These are phyloP conservation scores for Nestor notabilis DNA, from an alignment of 2,113 vertebrate genomes.

Conservation along the genomic window DNA sequence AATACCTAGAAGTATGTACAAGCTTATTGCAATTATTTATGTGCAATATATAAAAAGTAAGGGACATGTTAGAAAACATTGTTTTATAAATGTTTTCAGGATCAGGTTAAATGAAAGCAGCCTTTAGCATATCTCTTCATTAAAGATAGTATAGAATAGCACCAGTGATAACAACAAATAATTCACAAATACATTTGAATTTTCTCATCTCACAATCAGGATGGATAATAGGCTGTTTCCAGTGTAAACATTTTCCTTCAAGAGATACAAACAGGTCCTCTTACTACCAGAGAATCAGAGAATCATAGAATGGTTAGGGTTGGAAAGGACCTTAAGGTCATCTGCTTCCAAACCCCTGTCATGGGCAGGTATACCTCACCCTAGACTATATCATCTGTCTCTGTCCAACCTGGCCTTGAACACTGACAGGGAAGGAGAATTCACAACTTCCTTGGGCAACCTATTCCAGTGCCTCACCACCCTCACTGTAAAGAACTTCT, in stretches of 20 bases:
- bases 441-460: not conserved
- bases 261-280: not conserved
- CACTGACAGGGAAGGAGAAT: not conserved
- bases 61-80: not conserved
- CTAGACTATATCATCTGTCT: not conserved
- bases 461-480: not conserved
- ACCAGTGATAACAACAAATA: not conserved
- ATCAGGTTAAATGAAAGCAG: not conserved
- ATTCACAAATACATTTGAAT: not conserved
- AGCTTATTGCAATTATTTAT: not conserved
- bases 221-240: not conserved
- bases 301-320: not conserved
- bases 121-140: not conserved
- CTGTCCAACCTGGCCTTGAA: not conserved
- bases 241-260: not conserved
- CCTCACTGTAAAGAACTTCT: not conserved
- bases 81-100: not conserved
- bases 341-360: not conserved
- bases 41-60: not conserved
- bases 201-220: not conserved
- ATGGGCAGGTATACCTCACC: not conserved
- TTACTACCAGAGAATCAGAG: not conserved
- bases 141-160: not conserved
- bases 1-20: not conserved
- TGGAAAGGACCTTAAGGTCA: not conserved